A percentile compares a stretch with the other conserved stretches of the same genome.
phyloP scores from a whole-genome alignment of 1,140 invertebrate genomes.

The Leptopilina boulardi region DNA sequence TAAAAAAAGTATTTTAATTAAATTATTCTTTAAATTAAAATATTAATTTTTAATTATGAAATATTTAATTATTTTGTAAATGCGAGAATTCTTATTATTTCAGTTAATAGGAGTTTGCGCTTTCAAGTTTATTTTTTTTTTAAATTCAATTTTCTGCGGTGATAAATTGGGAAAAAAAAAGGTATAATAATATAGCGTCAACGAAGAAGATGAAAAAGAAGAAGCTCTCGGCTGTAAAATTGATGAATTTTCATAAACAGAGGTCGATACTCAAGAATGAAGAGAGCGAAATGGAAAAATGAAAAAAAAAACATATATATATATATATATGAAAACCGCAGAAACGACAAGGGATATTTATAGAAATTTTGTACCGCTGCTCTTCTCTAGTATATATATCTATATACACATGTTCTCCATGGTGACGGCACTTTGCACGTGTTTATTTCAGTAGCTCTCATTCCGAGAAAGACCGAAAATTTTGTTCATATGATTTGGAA shows the following conservation, averaged over 20 bases:
- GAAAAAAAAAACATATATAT: slow-evolving; percentile 13
- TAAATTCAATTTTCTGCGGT: too few species aligned
- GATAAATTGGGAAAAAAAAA: background rate
- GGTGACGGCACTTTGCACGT: slow-evolving; percentile 64
- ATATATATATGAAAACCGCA: slow-evolving; percentile 2
- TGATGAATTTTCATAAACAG: slow-evolving; percentile 9
- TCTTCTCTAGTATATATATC: background rate
- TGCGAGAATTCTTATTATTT: too few species aligned
- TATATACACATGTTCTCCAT: background rate
- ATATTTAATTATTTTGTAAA: too few species aligned
- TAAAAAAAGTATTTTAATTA: too few species aligned
- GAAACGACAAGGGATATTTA: slow-evolving; percentile 31
- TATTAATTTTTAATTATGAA: too few species aligned
- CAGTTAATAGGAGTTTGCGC: too few species aligned
- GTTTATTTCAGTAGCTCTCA: slow-evolving; percentile 64
- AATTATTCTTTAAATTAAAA: too few species aligned
- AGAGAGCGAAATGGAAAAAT: too few species aligned
- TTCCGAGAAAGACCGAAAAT: slow-evolving; percentile 56
- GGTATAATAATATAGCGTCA: too few species aligned
- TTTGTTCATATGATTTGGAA: slow-evolving; percentile 36
- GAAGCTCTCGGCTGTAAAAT: background rate
- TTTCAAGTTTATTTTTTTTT: too few species aligned
- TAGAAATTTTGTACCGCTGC: slow-evolving; percentile 18
- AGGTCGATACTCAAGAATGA: background rate
- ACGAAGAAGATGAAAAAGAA: too few species aligned